These are phyloP conservation scores for Drosophila varians DNA, from an alignment of 1,140 invertebrate genomes.

Conservation along the genomic window DNA sequence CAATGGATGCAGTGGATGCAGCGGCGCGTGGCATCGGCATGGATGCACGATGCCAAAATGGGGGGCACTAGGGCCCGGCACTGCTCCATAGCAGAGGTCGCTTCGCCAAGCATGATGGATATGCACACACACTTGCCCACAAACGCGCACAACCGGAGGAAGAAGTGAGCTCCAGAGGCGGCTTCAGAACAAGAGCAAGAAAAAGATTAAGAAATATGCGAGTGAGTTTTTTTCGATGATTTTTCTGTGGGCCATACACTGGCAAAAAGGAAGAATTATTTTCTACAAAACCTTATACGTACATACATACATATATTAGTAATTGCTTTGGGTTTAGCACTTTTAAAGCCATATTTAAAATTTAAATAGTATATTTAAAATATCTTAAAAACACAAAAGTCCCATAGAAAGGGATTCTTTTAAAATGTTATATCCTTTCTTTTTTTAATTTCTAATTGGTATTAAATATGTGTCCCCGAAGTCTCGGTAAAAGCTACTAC, in stretches of 20 bases:
- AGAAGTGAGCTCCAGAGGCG: conserved; percentile 21
- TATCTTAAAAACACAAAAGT: no score
- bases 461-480: no score
- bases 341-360: no score
- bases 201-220: conserved; percentile 78
- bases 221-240: conserved; percentile 39
- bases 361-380: no score
- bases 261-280: not conserved
- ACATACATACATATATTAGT: no score
- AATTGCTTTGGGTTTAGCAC: no score
- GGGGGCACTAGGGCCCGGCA: not conserved
- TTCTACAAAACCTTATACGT: no score
- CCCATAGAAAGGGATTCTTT: no score
- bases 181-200: conserved; percentile 68
- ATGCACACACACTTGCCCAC: conserved; percentile 49
- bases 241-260: not conserved
- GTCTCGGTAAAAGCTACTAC: no score
- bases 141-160: conserved; percentile 5
- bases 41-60: conserved; percentile 25
- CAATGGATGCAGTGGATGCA: no score
- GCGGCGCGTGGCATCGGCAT: conserved; percentile 71
- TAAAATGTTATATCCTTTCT: no score
- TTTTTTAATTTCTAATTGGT: no score
- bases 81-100: conserved; percentile 65
- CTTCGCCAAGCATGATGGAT: conserved; percentile 70